phyloP scores from a whole-genome alignment of 2,888 invertebrate species.

The Lymantria dispar region DNA sequence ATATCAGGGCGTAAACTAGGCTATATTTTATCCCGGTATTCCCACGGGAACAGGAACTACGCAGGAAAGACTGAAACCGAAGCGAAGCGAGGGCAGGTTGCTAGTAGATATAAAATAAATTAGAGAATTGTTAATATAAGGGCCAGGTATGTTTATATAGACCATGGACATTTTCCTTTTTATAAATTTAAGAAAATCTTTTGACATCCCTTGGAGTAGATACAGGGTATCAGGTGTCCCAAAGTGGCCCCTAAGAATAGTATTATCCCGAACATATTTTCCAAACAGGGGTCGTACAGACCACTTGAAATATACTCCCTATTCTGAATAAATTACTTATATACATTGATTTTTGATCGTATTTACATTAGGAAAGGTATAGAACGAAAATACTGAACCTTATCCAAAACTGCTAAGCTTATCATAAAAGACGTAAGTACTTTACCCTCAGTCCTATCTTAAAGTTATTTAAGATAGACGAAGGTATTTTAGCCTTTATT shows the following conservation, averaged over 20 bases:
- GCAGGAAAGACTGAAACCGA: too few relatives aligned
- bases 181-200: constrained; percentile 50
- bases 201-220: constrained; percentile 47
- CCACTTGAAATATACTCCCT: constrained; percentile 42
- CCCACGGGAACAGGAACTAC: too few relatives aligned
- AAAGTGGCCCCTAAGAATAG: constrained; percentile 68
- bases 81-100: too few relatives aligned
- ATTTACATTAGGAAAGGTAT: constrained; percentile 44
- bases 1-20: too few relatives aligned
- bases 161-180: constrained; percentile 1
- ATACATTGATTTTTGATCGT: constrained; percentile 49
- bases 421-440: constrained; percentile 21
- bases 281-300: constrained; percentile 56
- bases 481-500: constrained; percentile 11
- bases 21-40: too few relatives aligned
- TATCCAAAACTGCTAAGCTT: constrained; percentile 22
- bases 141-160: too few relatives aligned
- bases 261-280: constrained; percentile 74
- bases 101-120: too few relatives aligned
- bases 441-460: constrained; percentile 9
- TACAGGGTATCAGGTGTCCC: constrained; percentile 71
- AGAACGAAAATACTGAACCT: constrained; percentile 22
- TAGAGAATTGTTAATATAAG: too few relatives aligned
- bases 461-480: constrained; percentile 20
- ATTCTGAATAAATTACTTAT: constrained; percentile 73